Evolutionary conservation across 1,140 invertebrate genomes (phyloP).

Genomic region (Reticulitermes speratus): DNA sequence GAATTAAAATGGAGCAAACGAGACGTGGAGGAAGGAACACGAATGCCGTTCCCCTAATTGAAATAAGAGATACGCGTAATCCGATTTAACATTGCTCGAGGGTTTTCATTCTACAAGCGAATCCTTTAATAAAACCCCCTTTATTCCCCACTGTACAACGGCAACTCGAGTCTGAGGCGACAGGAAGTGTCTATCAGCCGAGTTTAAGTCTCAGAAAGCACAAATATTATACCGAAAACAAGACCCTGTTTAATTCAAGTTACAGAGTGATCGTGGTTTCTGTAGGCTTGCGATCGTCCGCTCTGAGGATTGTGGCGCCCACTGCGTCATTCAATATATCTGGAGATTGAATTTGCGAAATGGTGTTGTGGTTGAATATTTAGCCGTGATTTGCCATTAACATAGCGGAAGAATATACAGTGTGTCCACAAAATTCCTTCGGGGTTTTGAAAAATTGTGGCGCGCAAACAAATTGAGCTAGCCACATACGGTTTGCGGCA

Average conservation of each 20-base stretch:
- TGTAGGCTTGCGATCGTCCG: too few relatives aligned
- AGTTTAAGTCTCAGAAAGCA: not conserved
- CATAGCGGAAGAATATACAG: too few relatives aligned
- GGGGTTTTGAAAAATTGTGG: too few relatives aligned
- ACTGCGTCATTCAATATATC: too few relatives aligned
- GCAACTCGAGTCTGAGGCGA: not conserved
- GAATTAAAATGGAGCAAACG: not conserved
- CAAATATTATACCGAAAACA: conserved; percentile 2
- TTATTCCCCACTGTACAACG: not conserved
- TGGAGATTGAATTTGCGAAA: too few relatives aligned
- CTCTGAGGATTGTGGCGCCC: too few relatives aligned
- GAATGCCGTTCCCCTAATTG: conserved; percentile 7
- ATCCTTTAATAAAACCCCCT: conserved; percentile 16
- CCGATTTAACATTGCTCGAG: conserved; percentile 2
- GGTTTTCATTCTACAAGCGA: conserved; percentile 5
- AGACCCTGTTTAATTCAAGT: not conserved
- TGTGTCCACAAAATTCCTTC: too few relatives aligned
- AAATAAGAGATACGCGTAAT: conserved; percentile 7
- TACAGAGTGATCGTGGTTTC: too few relatives aligned
- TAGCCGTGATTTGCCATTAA: too few relatives aligned
- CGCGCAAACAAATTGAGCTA: too few relatives aligned
- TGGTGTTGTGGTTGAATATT: too few relatives aligned
- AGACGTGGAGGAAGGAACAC: not conserved
- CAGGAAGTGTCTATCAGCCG: not conserved
- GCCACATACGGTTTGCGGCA: too few relatives aligned